Base-by-base conservation (phyloP, 2,888 invertebrate genomes). In the Vanessa cardui region DNA sequence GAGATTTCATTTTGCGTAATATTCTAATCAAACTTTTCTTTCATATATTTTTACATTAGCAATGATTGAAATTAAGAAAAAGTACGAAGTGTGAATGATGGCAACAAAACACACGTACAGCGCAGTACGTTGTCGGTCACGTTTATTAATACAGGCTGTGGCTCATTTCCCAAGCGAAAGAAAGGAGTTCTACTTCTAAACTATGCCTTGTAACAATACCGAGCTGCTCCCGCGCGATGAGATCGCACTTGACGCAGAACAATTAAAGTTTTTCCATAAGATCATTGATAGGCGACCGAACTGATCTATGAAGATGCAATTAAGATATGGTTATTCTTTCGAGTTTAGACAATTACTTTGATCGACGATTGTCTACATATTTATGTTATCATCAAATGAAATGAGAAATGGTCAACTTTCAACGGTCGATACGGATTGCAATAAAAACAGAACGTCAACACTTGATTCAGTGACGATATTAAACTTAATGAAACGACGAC, bases 151-250 rank as follows among this genome's bases (percentile, higher is more conserved):
- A 49, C 65, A 71, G 64, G 70, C 65, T 69, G 71, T 76, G 83
- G 77, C 78, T 87, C 78, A 84, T 84, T 90, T 90, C 89, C 85
- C 90, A 89, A 80, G 87, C 78, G 76, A 85, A 88, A 89, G 86
- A 89, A 89, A 88, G 62, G 75, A 84, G 84, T 76, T 79, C 86
- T 71, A 85, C 83, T 84, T 87, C 77, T 75, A 76, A 83, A 80
- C 76, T 76, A 74, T 79, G 80, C 74, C 76, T 78, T 76, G 69
- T 72, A 82, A 89, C 88, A 88, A 89, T 89, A 85, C 83, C 68
- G 66, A 69, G 70, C 72, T 68, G 73, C 77, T 82, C 77, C 71
- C 71, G 75, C 74, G 71, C 71, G 67, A 77, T 79, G 76, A 69
- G 73, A 78, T 78, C 78, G 69, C 71, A 72, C 65, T 66, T 73